A percentile compares a stretch with the other conserved stretches of the same genome.
phyloP scores from a whole-genome alignment of 2,888 invertebrate genomes.

The Heliconius ismenius region DNA sequence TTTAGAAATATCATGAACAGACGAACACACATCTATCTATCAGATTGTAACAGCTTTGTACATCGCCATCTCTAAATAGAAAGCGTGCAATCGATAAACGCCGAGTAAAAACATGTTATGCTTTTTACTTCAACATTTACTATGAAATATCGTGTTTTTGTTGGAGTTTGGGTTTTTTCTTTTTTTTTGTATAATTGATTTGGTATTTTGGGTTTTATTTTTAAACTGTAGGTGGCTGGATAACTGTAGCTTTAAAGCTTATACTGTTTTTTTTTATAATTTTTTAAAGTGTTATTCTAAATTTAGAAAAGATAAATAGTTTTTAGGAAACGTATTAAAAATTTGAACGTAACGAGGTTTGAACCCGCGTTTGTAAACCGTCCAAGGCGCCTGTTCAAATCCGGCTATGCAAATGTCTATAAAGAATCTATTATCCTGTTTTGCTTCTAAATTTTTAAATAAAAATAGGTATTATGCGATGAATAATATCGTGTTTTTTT shows the following conservation, averaged over 20 bases:
- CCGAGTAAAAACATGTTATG: conserved; percentile 21
- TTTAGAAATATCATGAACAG: background rate
- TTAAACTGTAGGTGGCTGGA: background rate
- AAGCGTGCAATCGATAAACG: conserved; percentile 25
- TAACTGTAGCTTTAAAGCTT: background rate
- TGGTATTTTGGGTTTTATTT: background rate
- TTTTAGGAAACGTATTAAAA: too few relatives aligned
- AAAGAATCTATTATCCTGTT: too few relatives aligned
- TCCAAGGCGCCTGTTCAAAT: too few relatives aligned
- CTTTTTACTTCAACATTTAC: background rate
- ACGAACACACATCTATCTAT: too few relatives aligned
- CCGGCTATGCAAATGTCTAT: too few relatives aligned
- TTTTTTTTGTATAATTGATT: background rate
- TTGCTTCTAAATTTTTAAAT: too few relatives aligned
- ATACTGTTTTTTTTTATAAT: background rate
- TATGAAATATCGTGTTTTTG: background rate
- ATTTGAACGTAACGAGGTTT: too few relatives aligned
- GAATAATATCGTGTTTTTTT: too few relatives aligned
- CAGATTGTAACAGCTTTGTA: conserved; percentile 3
- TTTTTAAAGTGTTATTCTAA: background rate
- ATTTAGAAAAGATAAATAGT: too few relatives aligned
- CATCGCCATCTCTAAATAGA: conserved; percentile 23
- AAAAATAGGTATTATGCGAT: too few relatives aligned
- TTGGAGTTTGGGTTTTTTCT: background rate
- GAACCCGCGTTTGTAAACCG: too few relatives aligned